phyloP scores from a whole-genome alignment of 2,888 invertebrate species.

The Hyalella azteca region DNA sequence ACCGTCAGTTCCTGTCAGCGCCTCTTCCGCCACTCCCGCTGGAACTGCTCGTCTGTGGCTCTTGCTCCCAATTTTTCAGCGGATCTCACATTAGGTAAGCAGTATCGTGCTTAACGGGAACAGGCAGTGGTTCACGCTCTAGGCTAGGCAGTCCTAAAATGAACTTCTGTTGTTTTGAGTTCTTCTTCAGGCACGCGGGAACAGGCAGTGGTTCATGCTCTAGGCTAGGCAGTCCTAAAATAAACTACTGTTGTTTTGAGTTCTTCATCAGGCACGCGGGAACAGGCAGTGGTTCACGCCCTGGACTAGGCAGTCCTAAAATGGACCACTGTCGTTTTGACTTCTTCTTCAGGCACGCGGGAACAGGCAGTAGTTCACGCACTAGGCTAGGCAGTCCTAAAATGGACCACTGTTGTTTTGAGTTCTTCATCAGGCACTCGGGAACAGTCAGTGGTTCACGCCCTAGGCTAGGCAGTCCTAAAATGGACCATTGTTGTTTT shows the following conservation, averaged over 20 bases:
- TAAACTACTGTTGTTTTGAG: no score
- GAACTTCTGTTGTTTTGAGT: no score
- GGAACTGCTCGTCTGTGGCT: conserved; percentile 82
- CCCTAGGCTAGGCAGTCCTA: conserved; percentile 79
- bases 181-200: no score
- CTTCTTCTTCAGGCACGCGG: conserved; percentile 75
- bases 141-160: no score
- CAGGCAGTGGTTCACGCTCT: no score
- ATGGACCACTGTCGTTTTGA: no score
- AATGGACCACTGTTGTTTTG: no score
- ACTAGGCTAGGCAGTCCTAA: conserved; percentile 78
- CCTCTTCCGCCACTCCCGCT: conserved; percentile 75
- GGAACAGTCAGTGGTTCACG: conserved; percentile 85
- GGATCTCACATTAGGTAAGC: conserved; percentile 77
- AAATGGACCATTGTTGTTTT: conserved; percentile 78
- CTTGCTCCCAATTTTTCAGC: conserved; percentile 76
- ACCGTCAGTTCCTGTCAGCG: conserved; percentile 68
- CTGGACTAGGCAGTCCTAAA: conserved; percentile 80
- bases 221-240: no score
- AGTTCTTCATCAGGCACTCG: conserved; percentile 78
- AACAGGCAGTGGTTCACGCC: conserved; percentile 85
- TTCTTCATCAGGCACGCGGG: conserved; percentile 82
- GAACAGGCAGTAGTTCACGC: conserved; percentile 87
- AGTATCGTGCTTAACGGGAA: no score
- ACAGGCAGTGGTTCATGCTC: no score